A percentile compares a stretch with the other conserved stretches of the same genome.
These are phyloP conservation scores for Nicator chloris DNA, from an alignment of 2,113 vertebrate genomes.

Conservation along the genomic window DNA sequence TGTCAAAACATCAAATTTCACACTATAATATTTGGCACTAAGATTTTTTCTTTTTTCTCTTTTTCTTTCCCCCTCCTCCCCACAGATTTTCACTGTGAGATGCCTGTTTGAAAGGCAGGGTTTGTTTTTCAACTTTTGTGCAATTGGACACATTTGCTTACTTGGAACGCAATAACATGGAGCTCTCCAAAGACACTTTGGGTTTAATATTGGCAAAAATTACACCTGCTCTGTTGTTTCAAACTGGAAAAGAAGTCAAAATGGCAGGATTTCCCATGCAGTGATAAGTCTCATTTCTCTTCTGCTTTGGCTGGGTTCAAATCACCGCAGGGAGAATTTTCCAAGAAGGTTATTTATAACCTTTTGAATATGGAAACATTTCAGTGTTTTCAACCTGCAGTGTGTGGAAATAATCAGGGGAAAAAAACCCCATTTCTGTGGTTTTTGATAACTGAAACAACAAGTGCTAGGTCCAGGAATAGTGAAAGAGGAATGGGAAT, in stretches of 20 bases:
- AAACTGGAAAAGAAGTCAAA: neutral
- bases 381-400: neutral
- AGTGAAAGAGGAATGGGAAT: neutral
- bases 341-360: neutral
- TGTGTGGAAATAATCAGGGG: neutral
- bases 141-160: neutral
- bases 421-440: neutral
- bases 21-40: neutral
- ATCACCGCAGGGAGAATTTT: neutral
- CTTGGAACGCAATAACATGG: neutral
- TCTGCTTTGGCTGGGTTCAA: neutral
- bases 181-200: neutral
- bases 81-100: neutral
- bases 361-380: neutral
- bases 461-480: neutral
- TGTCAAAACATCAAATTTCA: conserved; percentile 5
- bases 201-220: neutral
- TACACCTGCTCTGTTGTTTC: neutral
- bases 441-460: neutral
- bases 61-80: fast-evolving
- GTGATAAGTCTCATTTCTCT: neutral
- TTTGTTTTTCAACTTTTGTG: conserved; percentile 1
- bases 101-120: neutral
- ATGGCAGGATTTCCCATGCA: neutral
- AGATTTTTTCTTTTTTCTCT: neutral